Base-by-base conservation (phyloP, 1,140 invertebrate species). In the Chymomyza costata region DNA sequence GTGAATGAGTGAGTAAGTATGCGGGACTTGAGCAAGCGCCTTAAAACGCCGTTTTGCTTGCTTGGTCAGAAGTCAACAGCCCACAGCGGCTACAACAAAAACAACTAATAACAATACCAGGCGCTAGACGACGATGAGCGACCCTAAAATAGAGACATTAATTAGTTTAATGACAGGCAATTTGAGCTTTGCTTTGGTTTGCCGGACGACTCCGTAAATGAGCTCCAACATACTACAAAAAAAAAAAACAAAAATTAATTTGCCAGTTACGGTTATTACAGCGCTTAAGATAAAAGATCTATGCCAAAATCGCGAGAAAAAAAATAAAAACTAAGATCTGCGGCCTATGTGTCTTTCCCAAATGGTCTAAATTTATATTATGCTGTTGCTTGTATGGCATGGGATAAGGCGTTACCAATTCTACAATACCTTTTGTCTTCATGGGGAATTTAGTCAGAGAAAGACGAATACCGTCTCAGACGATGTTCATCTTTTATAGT, bases 231-330 rank as follows among this genome's bases (percentile, higher is more conserved):
- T 25, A 8, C n/a, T n/a, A n/a, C 21, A 25, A 25, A 25, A 25
- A 8, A 25, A 5, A 71, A 80, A 65, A 68, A 34, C 7, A 34
- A 50, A 80, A 80, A 80, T 81, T 80, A 80, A 80, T 80, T 80
- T 64, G 74, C 73, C 67, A 56, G 73, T 68, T 80, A 80, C 73
- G 73, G 73, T 80, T 80, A 65, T 73, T 78, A 68, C 62, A 73
- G 73, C 73, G 67, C 68, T 70, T 70, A 40, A 50, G 19, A 28
- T 28, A n/a, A n/a, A n/a, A n/a, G n/a, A n/a, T n/a, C 21, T 25
- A 25, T 8, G 21, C 3, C 21, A 25, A 25, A 25, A 25, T 3
- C 21, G 8, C 21, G 21, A 25, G 8, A 25, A n/a, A n/a, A n/a
- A n/a, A n/a, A n/a, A n/a, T n/a, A n/a, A n/a, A n/a, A n/a, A n/a